Percentiles rank a stretch among this genome's conserved stretches.
Conservation (phyloP, 2,888 invertebrate species). For the Xylota sylvarum region DNA sequence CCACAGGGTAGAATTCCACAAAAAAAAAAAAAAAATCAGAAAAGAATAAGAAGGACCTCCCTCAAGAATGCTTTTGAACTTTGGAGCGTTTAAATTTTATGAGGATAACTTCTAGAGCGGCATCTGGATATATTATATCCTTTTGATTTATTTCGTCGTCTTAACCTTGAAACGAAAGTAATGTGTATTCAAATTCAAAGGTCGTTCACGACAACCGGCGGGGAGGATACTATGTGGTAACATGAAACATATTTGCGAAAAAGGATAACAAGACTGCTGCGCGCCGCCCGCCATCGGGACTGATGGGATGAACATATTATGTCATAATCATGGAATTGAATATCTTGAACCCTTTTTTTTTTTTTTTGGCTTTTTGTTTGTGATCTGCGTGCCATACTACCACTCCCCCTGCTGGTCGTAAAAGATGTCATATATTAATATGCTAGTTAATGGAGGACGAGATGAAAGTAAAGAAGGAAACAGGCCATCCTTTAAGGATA, state of each 20-base stretch:
- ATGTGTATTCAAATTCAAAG: slow-evolving; percentile 28
- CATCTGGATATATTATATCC: slow-evolving; percentile 18
- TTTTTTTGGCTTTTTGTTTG: not conserved
- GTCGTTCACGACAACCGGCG: not conserved
- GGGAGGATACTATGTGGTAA: not conserved
- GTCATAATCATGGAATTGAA: slow-evolving; percentile 30
- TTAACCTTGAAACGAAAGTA: slow-evolving; percentile 22
- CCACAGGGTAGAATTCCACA: slow-evolving; percentile 17
- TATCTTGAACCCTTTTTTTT: slow-evolving; percentile 22
- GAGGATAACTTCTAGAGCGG: slow-evolving; percentile 16
- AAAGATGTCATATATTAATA: slow-evolving; percentile 22
- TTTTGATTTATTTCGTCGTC: slow-evolving; percentile 30
- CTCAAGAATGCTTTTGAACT: slow-evolving; percentile 19
- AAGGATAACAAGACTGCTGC: slow-evolving; percentile 6
- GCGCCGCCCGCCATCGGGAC: slow-evolving; percentile 5
- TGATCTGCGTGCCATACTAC: not conserved
- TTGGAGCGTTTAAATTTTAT: slow-evolving; percentile 36
- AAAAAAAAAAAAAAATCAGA: not conserved
- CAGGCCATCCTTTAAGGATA: not conserved
- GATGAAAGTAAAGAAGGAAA: not conserved
- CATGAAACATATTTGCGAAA: slow-evolving; percentile 1
- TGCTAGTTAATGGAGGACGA: not conserved
- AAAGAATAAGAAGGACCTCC: not conserved
- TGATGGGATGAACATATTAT: slow-evolving; percentile 27
- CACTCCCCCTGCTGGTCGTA: not conserved